A percentile compares a stretch with the other conserved stretches of the same genome.
These are phyloP conservation scores for Gambusia affinis DNA, from an alignment of 2,113 vertebrate genomes.

Conservation along the genomic window DNA sequence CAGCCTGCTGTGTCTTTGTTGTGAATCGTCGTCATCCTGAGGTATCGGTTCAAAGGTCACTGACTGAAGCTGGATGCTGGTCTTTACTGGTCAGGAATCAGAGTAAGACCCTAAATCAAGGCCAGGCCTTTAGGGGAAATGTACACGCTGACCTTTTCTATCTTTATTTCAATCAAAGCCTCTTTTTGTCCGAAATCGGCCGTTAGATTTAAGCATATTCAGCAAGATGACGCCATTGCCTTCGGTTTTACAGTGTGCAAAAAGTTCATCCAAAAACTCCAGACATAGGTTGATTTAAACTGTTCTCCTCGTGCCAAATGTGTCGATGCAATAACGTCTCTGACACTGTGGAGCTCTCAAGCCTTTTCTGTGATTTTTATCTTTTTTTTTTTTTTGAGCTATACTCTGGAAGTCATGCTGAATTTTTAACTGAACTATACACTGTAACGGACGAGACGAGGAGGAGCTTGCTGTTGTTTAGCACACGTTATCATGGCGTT, in stretches of 20 bases:
- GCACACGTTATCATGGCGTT: not conserved
- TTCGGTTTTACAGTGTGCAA: constrained; percentile 28
- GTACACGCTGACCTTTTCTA: not conserved
- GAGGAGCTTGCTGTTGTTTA: constrained; percentile 7
- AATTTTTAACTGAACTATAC: constrained; percentile 45
- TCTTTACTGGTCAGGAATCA: constrained; percentile 54
- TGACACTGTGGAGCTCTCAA: constrained; percentile 70
- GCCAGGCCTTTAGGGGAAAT: constrained; percentile 20
- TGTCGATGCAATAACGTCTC: constrained; percentile 75
- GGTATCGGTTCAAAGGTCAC: constrained; percentile 13
- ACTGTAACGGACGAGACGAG: constrained; percentile 44
- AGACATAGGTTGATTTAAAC: constrained; percentile 34
- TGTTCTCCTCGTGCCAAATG: constrained; percentile 67
- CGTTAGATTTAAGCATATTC: not conserved
- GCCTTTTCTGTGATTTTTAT: constrained; percentile 46
- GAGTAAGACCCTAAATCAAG: constrained; percentile 6
- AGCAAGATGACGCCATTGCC: not conserved
- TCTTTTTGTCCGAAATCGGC: not conserved
- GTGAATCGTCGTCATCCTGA: constrained; percentile 20
- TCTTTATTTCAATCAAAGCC: constrained; percentile 19
- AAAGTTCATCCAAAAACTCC: constrained; percentile 12
- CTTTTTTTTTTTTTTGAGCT: constrained; percentile 29
- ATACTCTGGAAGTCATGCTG: constrained; percentile 49
- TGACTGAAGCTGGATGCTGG: constrained; percentile 31
- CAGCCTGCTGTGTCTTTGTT: constrained; percentile 5